Evolutionary conservation across 1,140 invertebrate species (phyloP).

Genomic region (Drosophila kohkoa): DNA sequence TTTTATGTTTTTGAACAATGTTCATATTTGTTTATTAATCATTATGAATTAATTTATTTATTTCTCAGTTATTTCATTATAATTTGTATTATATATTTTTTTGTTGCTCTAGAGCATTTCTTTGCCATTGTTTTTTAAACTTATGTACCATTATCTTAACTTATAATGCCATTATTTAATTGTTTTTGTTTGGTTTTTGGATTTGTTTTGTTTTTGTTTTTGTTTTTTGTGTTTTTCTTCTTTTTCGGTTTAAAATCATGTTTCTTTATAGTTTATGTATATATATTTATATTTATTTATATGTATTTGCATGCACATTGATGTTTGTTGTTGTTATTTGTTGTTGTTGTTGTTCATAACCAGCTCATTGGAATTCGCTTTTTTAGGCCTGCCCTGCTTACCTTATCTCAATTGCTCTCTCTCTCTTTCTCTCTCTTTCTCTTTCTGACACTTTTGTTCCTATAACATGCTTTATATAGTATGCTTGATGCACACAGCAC

Average conservation of each 20-base stretch:
- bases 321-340: constrained; percentile 20
- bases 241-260: constrained; percentile 76
- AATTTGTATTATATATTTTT: constrained; percentile 80
- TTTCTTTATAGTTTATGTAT: constrained; percentile 68
- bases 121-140: constrained; percentile 80
- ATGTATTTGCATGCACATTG: constrained; percentile 14
- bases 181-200: constrained; percentile 17
- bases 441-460: neutral
- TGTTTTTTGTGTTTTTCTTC: constrained; percentile 32
- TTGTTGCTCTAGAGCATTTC: constrained; percentile 78
- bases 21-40: constrained; percentile 84
- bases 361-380: constrained; percentile 43
- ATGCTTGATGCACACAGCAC: neutral
- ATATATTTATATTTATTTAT: constrained; percentile 23
- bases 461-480: constrained; percentile 49
- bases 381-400: constrained; percentile 7
- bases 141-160: constrained; percentile 83
- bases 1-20: constrained; percentile 81
- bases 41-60: constrained; percentile 84
- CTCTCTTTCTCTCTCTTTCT: neutral
- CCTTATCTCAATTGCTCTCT: neutral
- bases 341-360: constrained; percentile 54
- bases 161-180: constrained; percentile 82
- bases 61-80: constrained; percentile 82
- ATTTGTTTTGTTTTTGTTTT: neutral